Evolutionary conservation across 2,113 vertebrate genomes (phyloP).

Genomic region (Coreoperca whiteheadi): DNA sequence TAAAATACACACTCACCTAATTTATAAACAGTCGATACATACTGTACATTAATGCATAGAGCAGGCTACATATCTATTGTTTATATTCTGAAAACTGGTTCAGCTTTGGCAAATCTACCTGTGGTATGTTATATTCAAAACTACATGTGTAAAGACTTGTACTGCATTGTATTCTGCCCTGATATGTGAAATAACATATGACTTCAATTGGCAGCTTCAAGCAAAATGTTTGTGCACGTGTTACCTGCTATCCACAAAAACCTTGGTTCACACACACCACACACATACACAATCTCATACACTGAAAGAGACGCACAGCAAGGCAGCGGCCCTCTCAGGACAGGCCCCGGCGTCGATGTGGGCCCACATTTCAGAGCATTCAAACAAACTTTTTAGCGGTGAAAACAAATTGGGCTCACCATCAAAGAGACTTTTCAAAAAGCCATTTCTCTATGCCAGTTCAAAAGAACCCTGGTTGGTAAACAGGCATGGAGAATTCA

Average conservation of each 20-base stretch:
- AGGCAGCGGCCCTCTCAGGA: constrained; percentile 59
- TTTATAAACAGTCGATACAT: background rate
- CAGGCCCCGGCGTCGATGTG: constrained; percentile 42
- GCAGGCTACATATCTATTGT: background rate
- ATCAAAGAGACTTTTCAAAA: constrained; percentile 82
- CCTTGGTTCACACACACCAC: too few species aligned
- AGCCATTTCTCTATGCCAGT: constrained; percentile 75
- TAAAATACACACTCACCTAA: background rate
- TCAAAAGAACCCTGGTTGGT: constrained; percentile 73
- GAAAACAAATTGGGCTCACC: constrained; percentile 80
- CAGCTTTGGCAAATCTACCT: background rate
- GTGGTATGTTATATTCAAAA: background rate
- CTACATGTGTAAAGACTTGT: background rate
- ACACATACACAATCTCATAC: background rate
- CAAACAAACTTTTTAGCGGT: constrained; percentile 74
- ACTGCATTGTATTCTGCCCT: background rate
- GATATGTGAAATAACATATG: too few species aligned
- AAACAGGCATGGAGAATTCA: constrained; percentile 79
- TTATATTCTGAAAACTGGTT: background rate
- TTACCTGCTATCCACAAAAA: background rate
- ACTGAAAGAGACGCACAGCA: constrained; percentile 9
- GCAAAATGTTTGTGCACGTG: background rate
- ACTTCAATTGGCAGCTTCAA: background rate
- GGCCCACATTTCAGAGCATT: constrained; percentile 58
- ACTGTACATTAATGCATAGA: background rate